Base-by-base conservation (phyloP, 2,888 invertebrate species). In the Oegoconia quadripuncta region DNA sequence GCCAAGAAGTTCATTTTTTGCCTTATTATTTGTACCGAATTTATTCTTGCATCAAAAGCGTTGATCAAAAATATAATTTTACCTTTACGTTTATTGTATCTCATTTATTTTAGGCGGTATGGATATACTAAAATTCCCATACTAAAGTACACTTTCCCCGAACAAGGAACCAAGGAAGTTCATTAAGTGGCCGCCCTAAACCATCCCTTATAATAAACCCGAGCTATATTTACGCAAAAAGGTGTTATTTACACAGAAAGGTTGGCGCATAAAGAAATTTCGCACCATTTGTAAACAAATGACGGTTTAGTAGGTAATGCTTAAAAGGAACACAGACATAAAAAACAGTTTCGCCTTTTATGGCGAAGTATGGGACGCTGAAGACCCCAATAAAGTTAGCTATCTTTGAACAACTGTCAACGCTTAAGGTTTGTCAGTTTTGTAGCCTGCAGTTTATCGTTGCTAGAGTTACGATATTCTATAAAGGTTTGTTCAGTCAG, bases 241-340 rank as follows among this genome's bases (percentile, higher is more conserved):
- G 40, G 40, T 36, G 40, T 36, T 41, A 41, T 41, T 41, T 36
- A 41, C 35, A 36, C 11, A 8, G 18, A 68, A 67, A 61, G 66
- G 66, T 63, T 60, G 52, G 43, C 42, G 50, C 59, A 63, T 68
- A 70, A 71, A 71, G 65, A 70, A 55, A 69, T 68, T 64, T 69
- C 55, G 56, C 63, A 41, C 61, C 65, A 70, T 72, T 70, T 64
- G 62, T 59, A 71, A 58, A 71, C 70, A 72, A 67, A 70, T 52
- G 34, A 37, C 44, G 44, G 44, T 31, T 37, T 35, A 22, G 30
- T 35, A 20, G 42, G 42, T 44, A 33, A 43, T 29, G 30, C 12
- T 12, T 3, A 35, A 13, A 12, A 12, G 31, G 36, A 35, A 35
- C 25, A 36, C 20, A 41, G 41, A 41, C 33, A 33, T 41, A 41